Base-by-base conservation (phyloP, 2,888 invertebrate genomes). In the Linyphia triangularis region DNA sequence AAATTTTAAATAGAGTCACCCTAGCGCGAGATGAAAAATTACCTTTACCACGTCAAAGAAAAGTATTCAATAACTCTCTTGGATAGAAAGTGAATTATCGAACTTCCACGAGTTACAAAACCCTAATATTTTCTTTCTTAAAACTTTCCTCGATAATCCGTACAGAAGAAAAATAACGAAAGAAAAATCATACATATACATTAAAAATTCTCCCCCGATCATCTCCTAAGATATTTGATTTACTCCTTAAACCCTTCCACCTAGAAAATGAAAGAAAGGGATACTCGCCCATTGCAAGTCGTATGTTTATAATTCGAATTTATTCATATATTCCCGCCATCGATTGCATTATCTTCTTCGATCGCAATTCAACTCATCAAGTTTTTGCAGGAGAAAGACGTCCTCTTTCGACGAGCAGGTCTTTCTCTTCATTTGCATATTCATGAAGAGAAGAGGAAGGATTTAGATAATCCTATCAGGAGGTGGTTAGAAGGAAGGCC, bases 391-490 rank as follows among this genome's bases (percentile, higher is more conserved):
- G 4, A n/a, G n/a, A 51, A 40, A 59, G 40, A 63, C 67, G 43
- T 22, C 43, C 78, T 40, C 57, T 33, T 61, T 61, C 75, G 57
- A 19, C 22, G 13, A 24, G 57, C 22, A 70, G 69, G 67, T 40
- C 57, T 33, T 70, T 81, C 70, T 81, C 70, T 37, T 81, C 57
- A 81, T 81, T 81, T 81, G 70, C 81, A 81, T 81, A 81, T 81
- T 81, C 81, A 81, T 81, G 81, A 81, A 81, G 59, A 81, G 69
- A 7, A 26, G 33, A 24, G 43, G 67, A 67, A 69, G 81, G 81
- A 81, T 81, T 81, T 81, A 43, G 69, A 61, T 81, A 81, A 81
- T 81, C 81, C 81, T 37, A 81, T 69, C 81, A 59, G 30, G 24
- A 16, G 40, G 40, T 51, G 13, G 51, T 70, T 65, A 67, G 67